Percentiles rank a stretch among this genome's conserved stretches.
phyloP scores from a whole-genome alignment of 2,113 vertebrate genomes.

The Perccottus glenii region DNA sequence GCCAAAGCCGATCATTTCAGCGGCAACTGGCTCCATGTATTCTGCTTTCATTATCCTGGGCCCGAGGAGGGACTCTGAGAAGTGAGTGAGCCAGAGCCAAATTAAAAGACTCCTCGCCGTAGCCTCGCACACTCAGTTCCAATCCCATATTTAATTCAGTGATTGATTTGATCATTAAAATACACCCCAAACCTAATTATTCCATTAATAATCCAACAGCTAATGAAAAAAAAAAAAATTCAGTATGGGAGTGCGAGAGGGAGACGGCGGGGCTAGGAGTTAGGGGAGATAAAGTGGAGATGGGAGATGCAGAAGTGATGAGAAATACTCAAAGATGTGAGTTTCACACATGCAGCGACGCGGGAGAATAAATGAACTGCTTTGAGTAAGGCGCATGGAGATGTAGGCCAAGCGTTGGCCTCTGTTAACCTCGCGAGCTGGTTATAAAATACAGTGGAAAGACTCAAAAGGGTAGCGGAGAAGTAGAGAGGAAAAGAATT shows the following conservation, averaged over 20 bases:
- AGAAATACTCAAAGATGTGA: background rate
- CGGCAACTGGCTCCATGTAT: constrained; percentile 16
- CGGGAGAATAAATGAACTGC: constrained; percentile 4
- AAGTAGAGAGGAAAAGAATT: background rate
- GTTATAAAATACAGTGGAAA: background rate
- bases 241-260: constrained; percentile 14
- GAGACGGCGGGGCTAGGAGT: background rate
- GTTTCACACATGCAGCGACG: background rate
- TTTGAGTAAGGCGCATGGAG: background rate
- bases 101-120: constrained; percentile 52
- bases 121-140: constrained; percentile 44
- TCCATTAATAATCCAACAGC: constrained; percentile 73
- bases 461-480: background rate
- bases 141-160: constrained; percentile 69
- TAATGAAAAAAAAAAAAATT: constrained; percentile 53
- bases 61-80: constrained; percentile 33
- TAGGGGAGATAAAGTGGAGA: constrained; percentile 34
- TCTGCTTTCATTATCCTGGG: constrained; percentile 41
- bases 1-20: constrained; percentile 46
- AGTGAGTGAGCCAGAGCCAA: constrained; percentile 18
- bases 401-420: constrained; percentile 19
- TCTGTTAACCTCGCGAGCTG: constrained; percentile 6
- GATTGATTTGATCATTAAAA: constrained; percentile 78
- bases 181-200: constrained; percentile 75
- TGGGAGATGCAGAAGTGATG: constrained; percentile 9